Evolutionary conservation across 2,113 vertebrate species (phyloP), one percentile per base, ranked within the genome.

Genomic region (Naja naja): DNA sequence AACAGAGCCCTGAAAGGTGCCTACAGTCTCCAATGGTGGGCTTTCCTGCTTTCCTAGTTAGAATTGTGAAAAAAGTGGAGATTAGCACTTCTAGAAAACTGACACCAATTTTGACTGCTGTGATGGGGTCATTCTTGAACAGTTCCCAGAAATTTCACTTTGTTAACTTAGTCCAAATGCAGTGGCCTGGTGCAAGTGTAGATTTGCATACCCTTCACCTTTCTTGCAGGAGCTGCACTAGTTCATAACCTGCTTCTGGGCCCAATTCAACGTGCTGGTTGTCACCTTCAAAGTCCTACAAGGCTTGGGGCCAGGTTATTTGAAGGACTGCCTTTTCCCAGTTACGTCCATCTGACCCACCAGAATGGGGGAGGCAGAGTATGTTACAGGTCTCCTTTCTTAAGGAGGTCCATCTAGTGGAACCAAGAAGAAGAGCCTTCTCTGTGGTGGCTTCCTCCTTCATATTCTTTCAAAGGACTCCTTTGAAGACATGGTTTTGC

Each of bases 1-100:
- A 43, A 98, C 98, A 4, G 99, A 99, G 34, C 97, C 97, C 43
- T 98, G 97, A 0, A 93, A 94, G 7, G 95, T 52, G 90, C 69
- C 43, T 1, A 93, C 56, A 16, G 93, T 85, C 56, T 98, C 98
- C 96, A 95, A 94, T 0, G 96, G 95, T 12, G 88, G 97, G 0
- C 98, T 96, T 89, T 91, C 96, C 69, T 91, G 90, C 54, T 96
- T 97, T 39, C 93, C 97, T 25, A 20, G 23, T 8, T 60, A 34
- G 20, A 89, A 69, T 20, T 22, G 25, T 1, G 52, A 45, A 5
- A 92, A 52, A 20, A 64, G 58, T 11, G 7, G 60, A 54, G 2
- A 5, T 60, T 39, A 49, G 16, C 5, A 11, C 23, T 4, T 88
- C 43, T 8, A 47, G 14, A 30, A 4, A 58, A 22, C 10, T 16